Conservation (phyloP, 1,140 invertebrate species). For the Drosophila sp. region DNA sequence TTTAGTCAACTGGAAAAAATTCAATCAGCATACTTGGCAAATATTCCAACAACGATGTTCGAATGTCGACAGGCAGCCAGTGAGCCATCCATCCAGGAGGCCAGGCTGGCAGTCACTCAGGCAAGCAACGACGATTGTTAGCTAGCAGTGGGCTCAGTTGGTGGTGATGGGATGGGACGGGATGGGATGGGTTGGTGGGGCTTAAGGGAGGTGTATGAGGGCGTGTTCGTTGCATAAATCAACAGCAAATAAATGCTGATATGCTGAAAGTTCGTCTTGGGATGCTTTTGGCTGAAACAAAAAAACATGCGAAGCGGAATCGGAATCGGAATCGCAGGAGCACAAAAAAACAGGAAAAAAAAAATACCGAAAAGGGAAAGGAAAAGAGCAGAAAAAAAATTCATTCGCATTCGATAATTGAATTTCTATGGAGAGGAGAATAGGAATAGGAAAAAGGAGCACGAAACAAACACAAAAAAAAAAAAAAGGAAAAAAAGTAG, state of each 20-base stretch:
- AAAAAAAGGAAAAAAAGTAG: constrained; percentile 13
- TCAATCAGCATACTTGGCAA: constrained; percentile 83
- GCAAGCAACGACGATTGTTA: constrained; percentile 42
- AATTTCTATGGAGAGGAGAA: constrained; percentile 71
- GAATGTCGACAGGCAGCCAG: constrained; percentile 24
- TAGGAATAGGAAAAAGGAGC: constrained; percentile 45
- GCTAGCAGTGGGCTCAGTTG: constrained; percentile 23
- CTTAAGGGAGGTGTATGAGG: background rate
- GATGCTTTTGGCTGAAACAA: constrained; percentile 75
- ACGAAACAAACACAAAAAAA: constrained; percentile 30
- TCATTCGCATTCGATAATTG: constrained; percentile 82
- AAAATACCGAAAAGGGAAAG: constrained; percentile 62
- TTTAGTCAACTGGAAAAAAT: constrained; percentile 83
- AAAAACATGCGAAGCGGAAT: constrained; percentile 79
- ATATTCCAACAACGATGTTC: constrained; percentile 68
- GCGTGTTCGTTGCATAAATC: constrained; percentile 71
- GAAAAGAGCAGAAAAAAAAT: constrained; percentile 60
- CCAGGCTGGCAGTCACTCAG: background rate
- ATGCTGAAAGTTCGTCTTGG: constrained; percentile 77
- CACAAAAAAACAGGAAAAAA: constrained; percentile 40
- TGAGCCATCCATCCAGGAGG: background rate
- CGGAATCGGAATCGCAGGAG: constrained; percentile 67
- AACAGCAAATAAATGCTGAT: constrained; percentile 83
- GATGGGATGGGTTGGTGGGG: background rate
- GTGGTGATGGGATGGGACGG: background rate